Percentiles rank a stretch among this genome's conserved stretches.
phyloP scores from a whole-genome alignment of 2,113 vertebrate species.

The Nibea coibor region DNA sequence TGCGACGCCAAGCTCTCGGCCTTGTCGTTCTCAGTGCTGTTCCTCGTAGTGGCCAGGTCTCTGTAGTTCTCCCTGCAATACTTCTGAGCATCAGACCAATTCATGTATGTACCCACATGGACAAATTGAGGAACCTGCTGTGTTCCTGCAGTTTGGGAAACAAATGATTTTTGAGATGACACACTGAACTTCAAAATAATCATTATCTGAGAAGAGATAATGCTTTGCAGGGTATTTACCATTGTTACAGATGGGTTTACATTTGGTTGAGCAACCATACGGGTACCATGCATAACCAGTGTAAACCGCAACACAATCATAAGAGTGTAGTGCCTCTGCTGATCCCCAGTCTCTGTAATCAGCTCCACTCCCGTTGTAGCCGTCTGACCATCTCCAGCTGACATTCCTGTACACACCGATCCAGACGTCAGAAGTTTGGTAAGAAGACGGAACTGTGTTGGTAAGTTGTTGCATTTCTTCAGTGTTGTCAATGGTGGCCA shows the following conservation, averaged over 20 bases:
- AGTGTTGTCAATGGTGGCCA: not conserved
- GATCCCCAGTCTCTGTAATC: not conserved
- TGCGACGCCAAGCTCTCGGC: fast-evolving
- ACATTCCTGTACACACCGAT: conserved; percentile 4
- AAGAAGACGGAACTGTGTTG: not conserved
- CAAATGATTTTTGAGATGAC: not conserved
- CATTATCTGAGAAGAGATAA: not conserved
- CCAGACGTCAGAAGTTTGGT: not conserved
- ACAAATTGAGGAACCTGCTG: not conserved
- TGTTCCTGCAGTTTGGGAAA: not conserved
- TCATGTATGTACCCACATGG: fast-evolving
- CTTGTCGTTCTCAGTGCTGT: not conserved
- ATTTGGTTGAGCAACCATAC: no score
- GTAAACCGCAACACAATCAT: no score
- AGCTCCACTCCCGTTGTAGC: not conserved
- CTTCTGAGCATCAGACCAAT: not conserved
- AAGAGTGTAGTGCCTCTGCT: not conserved
- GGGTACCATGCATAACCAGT: no score
- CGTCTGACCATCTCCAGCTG: conserved; percentile 23
- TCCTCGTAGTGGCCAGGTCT: conserved; percentile 32
- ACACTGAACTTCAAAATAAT: not conserved
- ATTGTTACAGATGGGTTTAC: not conserved
- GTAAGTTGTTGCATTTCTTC: conserved; percentile 6
- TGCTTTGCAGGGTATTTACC: not conserved
- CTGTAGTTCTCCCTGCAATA: not conserved